Evolutionary conservation across 2,797 vertebrate species (phyloP).

Genomic region (Bothrops alternatus): DNA sequence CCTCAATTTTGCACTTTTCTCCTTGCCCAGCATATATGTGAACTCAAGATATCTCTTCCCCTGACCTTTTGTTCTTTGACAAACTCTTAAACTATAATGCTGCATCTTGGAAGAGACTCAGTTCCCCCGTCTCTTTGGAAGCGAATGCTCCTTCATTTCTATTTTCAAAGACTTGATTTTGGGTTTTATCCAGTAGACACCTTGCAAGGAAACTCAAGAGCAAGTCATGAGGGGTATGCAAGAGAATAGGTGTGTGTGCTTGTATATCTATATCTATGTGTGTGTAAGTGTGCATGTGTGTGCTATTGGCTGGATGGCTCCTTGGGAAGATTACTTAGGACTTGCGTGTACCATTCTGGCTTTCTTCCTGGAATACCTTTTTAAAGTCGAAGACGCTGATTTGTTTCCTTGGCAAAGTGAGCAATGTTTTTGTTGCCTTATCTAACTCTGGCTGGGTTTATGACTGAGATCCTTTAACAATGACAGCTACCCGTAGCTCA

Average conservation of each 20-base stretch:
- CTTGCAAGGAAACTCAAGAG: conserved; percentile 65
- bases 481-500: conserved; percentile 68
- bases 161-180: conserved; percentile 61
- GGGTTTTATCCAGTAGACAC: conserved; percentile 50
- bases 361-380: conserved; percentile 59
- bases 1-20: conserved; percentile 83
- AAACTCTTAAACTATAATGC: conserved; percentile 72
- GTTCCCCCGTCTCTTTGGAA: conserved; percentile 63
- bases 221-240: conserved; percentile 61
- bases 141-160: conserved; percentile 62
- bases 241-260: conserved; percentile 45
- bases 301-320: conserved; percentile 57
- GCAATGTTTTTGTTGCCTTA: conserved; percentile 80
- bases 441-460: conserved; percentile 77
- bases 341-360: conserved; percentile 59
- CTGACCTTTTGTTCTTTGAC: conserved; percentile 56
- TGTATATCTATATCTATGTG: conserved; percentile 40
- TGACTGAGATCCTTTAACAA: conserved; percentile 64
- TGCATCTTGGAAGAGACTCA: conserved; percentile 77
- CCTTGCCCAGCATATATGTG: conserved; percentile 73
- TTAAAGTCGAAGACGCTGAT: conserved; percentile 59
- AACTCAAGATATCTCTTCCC: conserved; percentile 70
- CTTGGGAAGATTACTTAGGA: conserved; percentile 52
- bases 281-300: conserved; percentile 41
- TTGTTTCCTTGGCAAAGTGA: conserved; percentile 74